Evolutionary conservation across 2,888 invertebrate genomes (phyloP).

Genomic region (Sinopyrophorus schimmeli): DNA sequence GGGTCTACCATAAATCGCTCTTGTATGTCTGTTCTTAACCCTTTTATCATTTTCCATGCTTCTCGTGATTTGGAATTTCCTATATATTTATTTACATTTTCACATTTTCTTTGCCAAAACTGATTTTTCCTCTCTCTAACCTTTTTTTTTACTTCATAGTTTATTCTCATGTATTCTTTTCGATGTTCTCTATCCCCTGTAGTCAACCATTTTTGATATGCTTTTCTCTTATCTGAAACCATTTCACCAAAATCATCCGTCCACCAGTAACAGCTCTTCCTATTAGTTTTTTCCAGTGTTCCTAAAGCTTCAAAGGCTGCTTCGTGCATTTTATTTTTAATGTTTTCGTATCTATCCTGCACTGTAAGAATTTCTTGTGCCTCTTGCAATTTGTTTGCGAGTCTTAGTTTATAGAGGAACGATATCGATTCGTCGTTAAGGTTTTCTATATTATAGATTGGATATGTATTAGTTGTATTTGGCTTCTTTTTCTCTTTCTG

Average conservation of each 20-base stretch:
- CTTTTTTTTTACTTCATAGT: constrained; percentile 1
- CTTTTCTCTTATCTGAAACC: not conserved
- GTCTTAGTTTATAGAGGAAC: not conserved
- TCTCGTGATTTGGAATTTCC: not conserved
- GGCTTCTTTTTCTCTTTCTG: too few relatives aligned
- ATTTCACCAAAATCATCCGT: not conserved
- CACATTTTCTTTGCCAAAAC: constrained; percentile 7
- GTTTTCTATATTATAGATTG: not conserved
- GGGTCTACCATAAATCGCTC: not conserved
- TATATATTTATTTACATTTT: not conserved
- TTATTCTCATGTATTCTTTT: not conserved
- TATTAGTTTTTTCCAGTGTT: not conserved
- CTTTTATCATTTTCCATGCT: not conserved
- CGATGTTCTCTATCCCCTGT: not conserved
- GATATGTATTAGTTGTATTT: too few relatives aligned
- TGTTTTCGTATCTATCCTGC: not conserved
- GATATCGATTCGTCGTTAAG: not conserved
- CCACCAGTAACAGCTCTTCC: not conserved
- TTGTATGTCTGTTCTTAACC: not conserved
- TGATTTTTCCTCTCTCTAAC: not conserved
- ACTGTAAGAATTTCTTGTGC: not conserved
- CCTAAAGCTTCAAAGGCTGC: not conserved
- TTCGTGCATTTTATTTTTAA: constrained; percentile 2
- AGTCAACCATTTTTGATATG: not conserved
- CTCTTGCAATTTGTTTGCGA: not conserved